These are phyloP conservation scores for Euglossa dilemma DNA, from an alignment of 1,140 invertebrate species.

Conservation along the genomic window DNA sequence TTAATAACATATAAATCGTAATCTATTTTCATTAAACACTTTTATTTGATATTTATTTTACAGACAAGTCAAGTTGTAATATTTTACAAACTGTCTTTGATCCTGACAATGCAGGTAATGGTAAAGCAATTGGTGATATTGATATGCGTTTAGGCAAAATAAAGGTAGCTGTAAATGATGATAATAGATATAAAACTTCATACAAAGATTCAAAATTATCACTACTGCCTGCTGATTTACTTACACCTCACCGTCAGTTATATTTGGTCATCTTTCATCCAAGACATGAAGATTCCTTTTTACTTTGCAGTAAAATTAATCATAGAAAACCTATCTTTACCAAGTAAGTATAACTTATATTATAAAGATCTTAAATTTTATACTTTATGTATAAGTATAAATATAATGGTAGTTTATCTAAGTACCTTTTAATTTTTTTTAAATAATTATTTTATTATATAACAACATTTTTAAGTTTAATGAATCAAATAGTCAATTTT, in stretches of 20 bases:
- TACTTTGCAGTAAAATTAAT: constrained; percentile 92
- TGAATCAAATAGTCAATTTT: no score
- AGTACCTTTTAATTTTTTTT: no score
- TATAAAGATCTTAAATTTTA: constrained; percentile 18
- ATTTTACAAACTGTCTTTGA: constrained; percentile 93
- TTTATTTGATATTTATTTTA: constrained; percentile 36
- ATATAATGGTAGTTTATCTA: background rate
- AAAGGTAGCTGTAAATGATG: constrained; percentile 85
- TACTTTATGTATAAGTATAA: background rate
- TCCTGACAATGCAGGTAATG: constrained; percentile 87
- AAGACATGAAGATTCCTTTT: constrained; percentile 89
- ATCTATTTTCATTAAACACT: background rate
- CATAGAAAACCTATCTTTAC: constrained; percentile 85
- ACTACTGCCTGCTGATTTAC: constrained; percentile 86
- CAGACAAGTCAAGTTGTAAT: constrained; percentile 88
- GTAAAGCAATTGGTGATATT: constrained; percentile 91
- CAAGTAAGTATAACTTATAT: constrained; percentile 84
- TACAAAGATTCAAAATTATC: constrained; percentile 87
- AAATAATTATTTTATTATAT: no score
- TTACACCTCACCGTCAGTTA: constrained; percentile 88
- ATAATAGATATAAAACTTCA: constrained; percentile 83
- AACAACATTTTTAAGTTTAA: no score
- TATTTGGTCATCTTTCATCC: constrained; percentile 94
- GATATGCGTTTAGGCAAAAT: constrained; percentile 89
- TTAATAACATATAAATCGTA: background rate